Conservation (phyloP, 2,113 vertebrate species). For the Macroglossus sobrinus region DNA sequence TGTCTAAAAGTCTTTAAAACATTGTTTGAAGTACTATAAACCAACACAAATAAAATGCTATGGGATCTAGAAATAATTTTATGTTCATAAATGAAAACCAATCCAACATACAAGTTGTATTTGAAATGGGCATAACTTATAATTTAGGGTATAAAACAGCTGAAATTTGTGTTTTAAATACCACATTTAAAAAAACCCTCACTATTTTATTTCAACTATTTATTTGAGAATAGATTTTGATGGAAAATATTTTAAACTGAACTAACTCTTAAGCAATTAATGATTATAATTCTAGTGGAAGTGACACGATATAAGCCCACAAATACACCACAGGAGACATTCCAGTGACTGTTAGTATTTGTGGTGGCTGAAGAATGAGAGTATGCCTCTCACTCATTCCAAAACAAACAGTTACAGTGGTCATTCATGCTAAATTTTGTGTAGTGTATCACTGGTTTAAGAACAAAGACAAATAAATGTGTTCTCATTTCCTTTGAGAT, state of each 20-base stretch:
- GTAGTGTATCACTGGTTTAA: conserved; percentile 13
- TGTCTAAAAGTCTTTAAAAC: conserved; percentile 45
- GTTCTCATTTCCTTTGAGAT: conserved; percentile 43
- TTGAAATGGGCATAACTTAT: conserved; percentile 13
- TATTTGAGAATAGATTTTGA: conserved; percentile 54
- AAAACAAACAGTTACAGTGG: conserved; percentile 57
- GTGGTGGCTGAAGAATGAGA: conserved; percentile 49
- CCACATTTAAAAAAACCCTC: not conserved
- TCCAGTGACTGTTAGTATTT: conserved; percentile 50
- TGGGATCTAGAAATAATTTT: conserved; percentile 15
- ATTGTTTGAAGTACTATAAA: conserved; percentile 36
- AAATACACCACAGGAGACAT: conserved; percentile 42
- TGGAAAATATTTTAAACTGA: conserved; percentile 68
- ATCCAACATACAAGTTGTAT: not conserved
- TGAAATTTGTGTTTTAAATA: not conserved
- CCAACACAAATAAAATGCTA: conserved; percentile 26
- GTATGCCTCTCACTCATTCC: conserved; percentile 24
- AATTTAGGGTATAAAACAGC: not conserved
- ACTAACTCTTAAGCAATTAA: conserved; percentile 61
- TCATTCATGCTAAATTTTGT: conserved; percentile 41
- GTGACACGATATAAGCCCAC: conserved; percentile 53
- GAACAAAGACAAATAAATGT: conserved; percentile 37
- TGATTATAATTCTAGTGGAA: conserved; percentile 53
- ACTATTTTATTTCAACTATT: conserved; percentile 51
- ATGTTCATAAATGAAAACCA: not conserved